Conservation (phyloP, 2,888 invertebrate species). For the Altica lythri region DNA sequence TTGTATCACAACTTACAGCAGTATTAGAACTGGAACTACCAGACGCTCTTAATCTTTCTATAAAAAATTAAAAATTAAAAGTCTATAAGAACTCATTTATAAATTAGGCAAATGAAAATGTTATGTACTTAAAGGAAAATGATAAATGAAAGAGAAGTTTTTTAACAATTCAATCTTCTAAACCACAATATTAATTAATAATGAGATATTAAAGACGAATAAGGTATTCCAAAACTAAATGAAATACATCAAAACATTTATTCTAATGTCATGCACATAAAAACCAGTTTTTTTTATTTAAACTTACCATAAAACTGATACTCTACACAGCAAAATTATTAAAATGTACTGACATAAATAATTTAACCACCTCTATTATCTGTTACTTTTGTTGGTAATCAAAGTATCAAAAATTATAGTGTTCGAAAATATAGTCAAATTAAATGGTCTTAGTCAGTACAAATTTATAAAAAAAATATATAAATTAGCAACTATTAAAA, state of each 20-base stretch:
- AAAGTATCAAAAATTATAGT: background rate
- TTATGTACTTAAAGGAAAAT: too few relatives aligned
- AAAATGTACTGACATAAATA: slow-evolving; percentile 5
- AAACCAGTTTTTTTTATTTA: slow-evolving; percentile 6
- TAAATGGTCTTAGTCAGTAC: too few relatives aligned
- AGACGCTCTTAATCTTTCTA: slow-evolving; percentile 66
- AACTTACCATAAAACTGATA: slow-evolving; percentile 21
- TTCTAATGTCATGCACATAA: slow-evolving; percentile 22
- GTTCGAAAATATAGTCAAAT: too few relatives aligned
- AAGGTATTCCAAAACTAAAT: too few relatives aligned
- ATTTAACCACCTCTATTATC: background rate
- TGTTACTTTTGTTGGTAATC: background rate
- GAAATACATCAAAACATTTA: slow-evolving; percentile 11
- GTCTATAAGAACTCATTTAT: too few relatives aligned
- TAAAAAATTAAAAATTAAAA: slow-evolving; percentile 40
- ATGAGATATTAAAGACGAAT: background rate
- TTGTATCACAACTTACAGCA: slow-evolving; percentile 54
- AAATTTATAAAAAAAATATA: background rate
- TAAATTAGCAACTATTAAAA: background rate
- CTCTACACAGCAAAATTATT: slow-evolving; percentile 16
- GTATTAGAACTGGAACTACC: slow-evolving; percentile 60
- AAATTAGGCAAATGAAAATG: too few relatives aligned
- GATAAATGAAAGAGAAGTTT: too few relatives aligned
- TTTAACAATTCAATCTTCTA: too few relatives aligned
- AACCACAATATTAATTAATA: background rate